Evolutionary conservation across 2,888 invertebrate genomes (phyloP), one percentile per base, ranked within the genome.

Genomic region (Agrotis ipsilon): DNA sequence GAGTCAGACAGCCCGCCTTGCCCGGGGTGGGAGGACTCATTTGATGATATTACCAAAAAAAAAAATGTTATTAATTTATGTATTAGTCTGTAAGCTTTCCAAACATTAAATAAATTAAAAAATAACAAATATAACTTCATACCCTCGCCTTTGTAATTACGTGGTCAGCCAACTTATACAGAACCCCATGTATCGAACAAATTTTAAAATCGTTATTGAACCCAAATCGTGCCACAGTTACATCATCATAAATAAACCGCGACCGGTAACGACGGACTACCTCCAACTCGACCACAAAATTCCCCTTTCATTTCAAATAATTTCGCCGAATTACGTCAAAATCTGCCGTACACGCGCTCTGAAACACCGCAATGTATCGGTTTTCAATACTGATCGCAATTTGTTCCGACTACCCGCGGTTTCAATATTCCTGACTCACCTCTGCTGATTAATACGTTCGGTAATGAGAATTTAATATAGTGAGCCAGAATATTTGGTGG

Each of bases 341-440:
- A 39, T 65, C 39, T 13, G 21, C 21, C 32, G 11, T 49, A 54
- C 49, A 58, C 59, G 52, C 54, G 51, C 24, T 45, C 46, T 24
- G 58, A 21, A 27, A 32, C 14, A 65, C 82, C 81, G 52, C 67
- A 76, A 66, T 68, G 46, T 73, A 83, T 78, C 67, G 78, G 81
- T 69, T 72, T 75, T 69, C 83, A 61, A 72, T 80, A 78, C 67
- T 61, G 74, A 60, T 74, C 65, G 77, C 51, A 82, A 80, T 76
- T 76, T 72, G 81, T 80, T 75, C 78, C 64, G 21, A 65, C 64
- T 54, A 62, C 64, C 65, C 69, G 80, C 64, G 70, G 69, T 51
- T 55, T 19, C 55, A 39, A 58, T 57, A 59, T 59, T 59, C 62
- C 72, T 62, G 51, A 65, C 55, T 63, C 80, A 69, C 60, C 59